A percentile compares a stretch with the other conserved stretches of the same genome.
Conservation (phyloP, 2,888 invertebrate genomes). For the Anticlea derivata region DNA sequence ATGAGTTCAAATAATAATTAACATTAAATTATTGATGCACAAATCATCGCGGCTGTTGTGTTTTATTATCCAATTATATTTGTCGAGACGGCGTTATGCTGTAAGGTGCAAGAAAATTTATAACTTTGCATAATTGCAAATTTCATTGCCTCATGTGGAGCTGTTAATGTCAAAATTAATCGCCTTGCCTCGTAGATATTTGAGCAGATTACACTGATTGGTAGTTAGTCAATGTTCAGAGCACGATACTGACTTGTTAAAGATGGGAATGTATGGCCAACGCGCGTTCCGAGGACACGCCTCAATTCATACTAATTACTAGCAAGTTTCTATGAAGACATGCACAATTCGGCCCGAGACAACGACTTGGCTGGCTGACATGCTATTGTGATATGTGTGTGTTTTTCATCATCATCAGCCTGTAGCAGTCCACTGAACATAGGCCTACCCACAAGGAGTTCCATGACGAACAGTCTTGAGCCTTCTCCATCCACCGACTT, state of each 20-base stretch:
- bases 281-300: no score
- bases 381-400: no score
- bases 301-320: no score
- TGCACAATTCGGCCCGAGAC: no score
- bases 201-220: not conserved
- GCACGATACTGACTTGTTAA: no score
- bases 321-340: not conserved
- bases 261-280: no score
- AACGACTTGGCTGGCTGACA: no score
- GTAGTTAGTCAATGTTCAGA: not conserved
- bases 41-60: slow-evolving; percentile 57
- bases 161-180: not conserved
- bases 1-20: slow-evolving; percentile 72
- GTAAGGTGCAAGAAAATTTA: slow-evolving; percentile 19
- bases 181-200: not conserved
- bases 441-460: no score
- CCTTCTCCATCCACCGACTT: no score
- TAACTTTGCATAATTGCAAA: not conserved
- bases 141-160: not conserved
- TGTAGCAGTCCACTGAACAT: no score
- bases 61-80: slow-evolving; percentile 70
- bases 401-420: no score
- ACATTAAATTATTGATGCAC: slow-evolving; percentile 59
- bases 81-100: slow-evolving; percentile 44
- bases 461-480: no score